Conservation (phyloP, 1,140 invertebrate genomes). For the Frieseomelitta varia region DNA sequence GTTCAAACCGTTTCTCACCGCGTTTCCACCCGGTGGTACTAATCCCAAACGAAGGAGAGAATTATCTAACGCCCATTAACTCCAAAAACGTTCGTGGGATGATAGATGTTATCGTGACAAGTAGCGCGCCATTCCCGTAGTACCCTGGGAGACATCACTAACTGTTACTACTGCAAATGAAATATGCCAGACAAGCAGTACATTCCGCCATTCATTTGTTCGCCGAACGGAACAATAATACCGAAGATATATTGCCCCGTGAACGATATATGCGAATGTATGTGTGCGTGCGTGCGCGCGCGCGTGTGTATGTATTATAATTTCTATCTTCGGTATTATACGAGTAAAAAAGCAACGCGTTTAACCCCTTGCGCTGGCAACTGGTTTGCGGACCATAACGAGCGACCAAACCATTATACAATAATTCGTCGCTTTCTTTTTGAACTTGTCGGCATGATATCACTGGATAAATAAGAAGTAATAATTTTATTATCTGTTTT, state of each 20-base stretch:
- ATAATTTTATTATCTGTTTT: too few species aligned
- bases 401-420: too few species aligned
- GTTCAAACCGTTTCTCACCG: too few species aligned
- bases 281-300: too few species aligned
- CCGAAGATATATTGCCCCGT: background rate
- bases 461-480: too few species aligned
- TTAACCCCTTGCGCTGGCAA: too few species aligned
- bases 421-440: too few species aligned
- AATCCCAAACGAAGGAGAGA: background rate
- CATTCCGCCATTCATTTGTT: constrained; percentile 12
- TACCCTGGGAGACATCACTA: constrained; percentile 8
- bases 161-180: constrained; percentile 30
- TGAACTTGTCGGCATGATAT: too few species aligned
- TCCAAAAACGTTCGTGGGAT: background rate
- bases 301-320: too few species aligned
- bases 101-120: constrained; percentile 18
- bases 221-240: background rate
- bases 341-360: too few species aligned
- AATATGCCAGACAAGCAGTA: constrained; percentile 19
- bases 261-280: background rate
- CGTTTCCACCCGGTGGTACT: background rate
- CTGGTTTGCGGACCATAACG: too few species aligned
- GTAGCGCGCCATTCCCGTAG: background rate
- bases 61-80: background rate
- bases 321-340: background rate